Conservation (phyloP, 2,797 vertebrate species). For the Sternotherus odoratus region DNA sequence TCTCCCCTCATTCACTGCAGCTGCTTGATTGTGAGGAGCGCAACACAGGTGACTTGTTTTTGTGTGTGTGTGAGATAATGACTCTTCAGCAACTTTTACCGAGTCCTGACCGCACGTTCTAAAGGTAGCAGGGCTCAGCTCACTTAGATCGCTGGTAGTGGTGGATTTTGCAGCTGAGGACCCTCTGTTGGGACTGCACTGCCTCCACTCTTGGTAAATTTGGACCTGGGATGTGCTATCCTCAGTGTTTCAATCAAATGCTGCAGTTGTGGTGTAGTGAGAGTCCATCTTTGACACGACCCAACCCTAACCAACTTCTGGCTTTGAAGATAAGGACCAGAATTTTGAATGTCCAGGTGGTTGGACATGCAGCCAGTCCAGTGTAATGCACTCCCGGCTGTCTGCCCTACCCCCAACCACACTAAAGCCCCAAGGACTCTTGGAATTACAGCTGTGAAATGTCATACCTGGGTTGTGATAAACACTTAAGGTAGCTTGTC, state of each 20-base stretch:
- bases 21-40: not conserved
- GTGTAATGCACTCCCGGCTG: not conserved
- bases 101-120: rapidly evolving
- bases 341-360: not conserved
- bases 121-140: not conserved
- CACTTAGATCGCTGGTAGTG: rapidly evolving
- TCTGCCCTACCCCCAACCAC: rapidly evolving
- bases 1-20: not conserved
- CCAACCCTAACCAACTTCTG: not conserved
- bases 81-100: not conserved
- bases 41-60: not conserved
- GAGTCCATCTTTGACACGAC: not conserved
- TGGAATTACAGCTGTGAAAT: not conserved
- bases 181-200: rapidly evolving
- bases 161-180: not conserved
- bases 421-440: not conserved
- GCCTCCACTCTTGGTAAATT: rapidly evolving
- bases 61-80: rapidly evolving
- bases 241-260: rapidly evolving
- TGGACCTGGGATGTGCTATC: rapidly evolving
- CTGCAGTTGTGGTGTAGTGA: rapidly evolving
- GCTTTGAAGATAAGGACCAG: not conserved
- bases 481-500: rapidly evolving
- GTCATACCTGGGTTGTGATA: rapidly evolving
- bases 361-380: not conserved